phyloP scores from a whole-genome alignment of 2,888 invertebrate genomes.

The Coremacera marginata region DNA sequence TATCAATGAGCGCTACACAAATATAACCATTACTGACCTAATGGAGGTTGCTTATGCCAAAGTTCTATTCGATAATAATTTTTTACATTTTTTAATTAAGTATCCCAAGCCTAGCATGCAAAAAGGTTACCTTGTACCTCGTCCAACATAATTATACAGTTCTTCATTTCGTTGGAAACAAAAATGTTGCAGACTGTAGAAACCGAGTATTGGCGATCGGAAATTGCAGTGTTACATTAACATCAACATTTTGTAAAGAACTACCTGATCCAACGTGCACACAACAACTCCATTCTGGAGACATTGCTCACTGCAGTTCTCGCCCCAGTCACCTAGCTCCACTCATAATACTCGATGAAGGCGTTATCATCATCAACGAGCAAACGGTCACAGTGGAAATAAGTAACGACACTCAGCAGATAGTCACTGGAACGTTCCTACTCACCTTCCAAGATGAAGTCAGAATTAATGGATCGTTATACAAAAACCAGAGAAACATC shows the following conservation, averaged over 20 bases:
- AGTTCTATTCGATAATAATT: constrained; percentile 33
- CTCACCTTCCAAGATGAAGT: too few species aligned
- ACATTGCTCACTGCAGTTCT: too few species aligned
- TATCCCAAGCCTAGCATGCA: constrained; percentile 41
- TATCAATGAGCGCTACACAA: constrained; percentile 38
- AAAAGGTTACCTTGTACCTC: constrained; percentile 37
- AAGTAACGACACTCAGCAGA: too few species aligned
- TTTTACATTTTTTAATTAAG: constrained; percentile 39
- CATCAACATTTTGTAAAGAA: constrained; percentile 42
- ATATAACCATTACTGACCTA: constrained; percentile 37
- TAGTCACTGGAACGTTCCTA: too few species aligned
- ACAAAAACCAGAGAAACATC: too few species aligned
- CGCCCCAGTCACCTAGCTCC: too few species aligned
- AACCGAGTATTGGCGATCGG: constrained; percentile 36
- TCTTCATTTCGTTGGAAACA: constrained; percentile 36
- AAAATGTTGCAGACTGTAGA: constrained; percentile 34
- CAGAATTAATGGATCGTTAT: too few species aligned
- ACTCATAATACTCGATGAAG: too few species aligned
- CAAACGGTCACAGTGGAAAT: too few species aligned
- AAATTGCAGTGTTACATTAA: constrained; percentile 35
- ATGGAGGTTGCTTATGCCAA: constrained; percentile 40
- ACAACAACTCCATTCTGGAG: too few species aligned
- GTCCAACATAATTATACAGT: constrained; percentile 42
- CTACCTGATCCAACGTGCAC: too few species aligned
- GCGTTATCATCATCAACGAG: too few species aligned